These are phyloP conservation scores for Trachelipus rathkii DNA, from an alignment of 1,140 invertebrate species.

Conservation along the genomic window DNA sequence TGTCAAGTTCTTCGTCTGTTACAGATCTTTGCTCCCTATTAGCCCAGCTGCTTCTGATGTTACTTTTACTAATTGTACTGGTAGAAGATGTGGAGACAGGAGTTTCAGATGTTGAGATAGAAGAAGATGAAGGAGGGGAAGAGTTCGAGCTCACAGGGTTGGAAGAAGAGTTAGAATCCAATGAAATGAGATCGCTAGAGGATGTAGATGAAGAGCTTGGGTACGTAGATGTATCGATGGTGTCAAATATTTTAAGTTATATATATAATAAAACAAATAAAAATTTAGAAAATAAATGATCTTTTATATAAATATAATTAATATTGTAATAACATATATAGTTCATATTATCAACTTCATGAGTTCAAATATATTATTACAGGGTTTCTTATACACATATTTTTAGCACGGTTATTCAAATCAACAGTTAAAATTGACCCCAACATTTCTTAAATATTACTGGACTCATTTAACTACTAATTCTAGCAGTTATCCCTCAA, in stretches of 20 bases:
- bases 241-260: neutral
- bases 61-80: conserved; percentile 5
- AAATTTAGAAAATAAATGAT: too few species aligned
- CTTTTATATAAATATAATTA: too few species aligned
- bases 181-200: neutral
- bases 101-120: neutral
- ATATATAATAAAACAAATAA: too few species aligned
- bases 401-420: too few species aligned
- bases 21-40: neutral
- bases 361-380: too few species aligned
- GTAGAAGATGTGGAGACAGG: neutral
- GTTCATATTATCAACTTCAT: too few species aligned
- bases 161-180: conserved; percentile 1
- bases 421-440: too few species aligned
- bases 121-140: neutral
- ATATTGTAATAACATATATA: too few species aligned
- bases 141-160: neutral
- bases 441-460: too few species aligned
- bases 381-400: too few species aligned
- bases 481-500: too few species aligned
- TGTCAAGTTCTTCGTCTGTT: neutral
- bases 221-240: neutral
- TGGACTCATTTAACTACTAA: too few species aligned
- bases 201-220: neutral
- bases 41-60: neutral